A percentile compares a stretch with the other conserved stretches of the same genome.
Evolutionary conservation across 2,888 invertebrate genomes (phyloP).

Genomic region (Diachrysia chrysitis): DNA sequence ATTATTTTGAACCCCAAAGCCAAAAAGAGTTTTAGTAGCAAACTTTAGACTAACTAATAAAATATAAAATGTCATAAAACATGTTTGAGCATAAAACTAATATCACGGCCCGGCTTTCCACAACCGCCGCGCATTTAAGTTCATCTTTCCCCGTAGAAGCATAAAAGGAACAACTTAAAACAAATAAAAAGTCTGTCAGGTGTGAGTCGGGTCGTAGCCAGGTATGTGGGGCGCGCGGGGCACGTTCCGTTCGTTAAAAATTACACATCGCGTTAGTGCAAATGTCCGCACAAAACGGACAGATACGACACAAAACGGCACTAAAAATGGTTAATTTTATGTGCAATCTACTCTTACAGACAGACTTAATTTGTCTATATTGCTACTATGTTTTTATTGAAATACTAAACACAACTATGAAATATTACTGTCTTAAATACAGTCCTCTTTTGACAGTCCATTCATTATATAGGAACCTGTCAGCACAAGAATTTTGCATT

Average conservation of each 20-base stretch:
- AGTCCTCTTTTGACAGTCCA: no score
- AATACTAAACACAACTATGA: no score
- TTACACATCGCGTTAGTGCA: constrained; percentile 4
- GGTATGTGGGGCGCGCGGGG: background rate
- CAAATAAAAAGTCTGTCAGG: constrained; percentile 5
- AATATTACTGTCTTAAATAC: no score
- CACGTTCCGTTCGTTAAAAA: constrained; percentile 1
- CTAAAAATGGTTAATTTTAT: background rate
- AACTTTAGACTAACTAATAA: background rate
- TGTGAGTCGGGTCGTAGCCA: background rate
- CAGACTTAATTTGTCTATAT: no score
- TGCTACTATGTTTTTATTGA: no score
- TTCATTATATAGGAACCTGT: no score
- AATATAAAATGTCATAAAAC: constrained; percentile 2
- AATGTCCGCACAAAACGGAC: constrained; percentile 1
- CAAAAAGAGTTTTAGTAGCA: background rate
- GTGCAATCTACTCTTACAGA: background rate
- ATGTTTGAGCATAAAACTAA: constrained; percentile 2
- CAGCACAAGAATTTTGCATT: no score
- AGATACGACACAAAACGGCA: background rate
- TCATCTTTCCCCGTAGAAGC: background rate
- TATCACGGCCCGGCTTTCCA: background rate
- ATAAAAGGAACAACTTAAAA: constrained; percentile 2
- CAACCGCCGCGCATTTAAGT: constrained; percentile 1
- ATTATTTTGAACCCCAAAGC: background rate